Evolutionary conservation across 2,888 invertebrate species (phyloP).

Genomic region (Plagiodera versicolora): DNA sequence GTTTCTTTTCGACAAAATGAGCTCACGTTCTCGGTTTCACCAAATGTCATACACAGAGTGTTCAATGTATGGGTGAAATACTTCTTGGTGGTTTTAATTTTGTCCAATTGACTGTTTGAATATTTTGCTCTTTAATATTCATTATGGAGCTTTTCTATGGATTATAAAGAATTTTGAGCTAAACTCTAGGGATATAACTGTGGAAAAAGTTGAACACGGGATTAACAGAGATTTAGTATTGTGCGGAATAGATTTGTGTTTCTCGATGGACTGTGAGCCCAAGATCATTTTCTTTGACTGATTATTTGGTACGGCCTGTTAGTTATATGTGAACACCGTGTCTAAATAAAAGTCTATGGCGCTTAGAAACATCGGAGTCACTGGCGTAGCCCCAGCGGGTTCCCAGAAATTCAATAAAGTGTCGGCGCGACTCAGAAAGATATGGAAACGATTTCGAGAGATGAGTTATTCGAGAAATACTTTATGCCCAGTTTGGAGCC

Average conservation of each 20-base stretch:
- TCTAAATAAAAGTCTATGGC: slow-evolving; percentile 41
- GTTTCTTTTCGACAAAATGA: too few relatives aligned
- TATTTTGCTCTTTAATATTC: too few relatives aligned
- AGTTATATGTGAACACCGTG: slow-evolving; percentile 42
- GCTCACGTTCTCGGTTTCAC: too few relatives aligned
- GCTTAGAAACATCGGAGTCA: slow-evolving; percentile 32
- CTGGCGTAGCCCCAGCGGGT: slow-evolving; percentile 17
- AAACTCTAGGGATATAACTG: too few relatives aligned
- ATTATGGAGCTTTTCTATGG: too few relatives aligned
- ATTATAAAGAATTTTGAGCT: too few relatives aligned
- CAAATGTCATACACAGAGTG: too few relatives aligned
- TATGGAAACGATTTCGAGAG: slow-evolving; percentile 15
- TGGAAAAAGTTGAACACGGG: too few relatives aligned
- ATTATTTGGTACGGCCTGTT: slow-evolving; percentile 40
- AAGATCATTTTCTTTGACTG: slow-evolving; percentile 32
- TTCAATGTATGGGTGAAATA: too few relatives aligned
- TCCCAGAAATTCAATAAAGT: slow-evolving; percentile 13
- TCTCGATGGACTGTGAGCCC: slow-evolving; percentile 15
- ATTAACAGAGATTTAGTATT: background rate
- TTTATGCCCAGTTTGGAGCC: background rate
- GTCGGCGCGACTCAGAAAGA: slow-evolving; percentile 8
- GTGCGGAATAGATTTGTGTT: background rate
- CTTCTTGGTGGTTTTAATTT: too few relatives aligned
- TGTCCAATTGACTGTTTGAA: too few relatives aligned
- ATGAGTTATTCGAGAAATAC: slow-evolving; percentile 8